Base-by-base conservation (phyloP, 2,888 invertebrate species). In the Chrysolina americana region DNA sequence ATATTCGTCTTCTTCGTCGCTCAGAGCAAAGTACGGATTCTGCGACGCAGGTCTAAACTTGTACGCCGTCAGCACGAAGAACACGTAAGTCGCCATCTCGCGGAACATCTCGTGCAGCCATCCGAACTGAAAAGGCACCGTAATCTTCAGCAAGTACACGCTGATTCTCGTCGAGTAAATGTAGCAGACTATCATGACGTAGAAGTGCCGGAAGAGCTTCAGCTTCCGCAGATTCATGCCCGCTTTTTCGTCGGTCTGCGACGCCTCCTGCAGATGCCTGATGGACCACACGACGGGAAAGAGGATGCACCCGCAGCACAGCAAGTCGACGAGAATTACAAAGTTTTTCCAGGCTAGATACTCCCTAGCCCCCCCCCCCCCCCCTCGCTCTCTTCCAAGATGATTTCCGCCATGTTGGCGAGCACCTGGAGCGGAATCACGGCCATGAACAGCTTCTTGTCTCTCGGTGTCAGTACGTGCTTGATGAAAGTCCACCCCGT, bases 401-500 rank as follows among this genome's bases (percentile, higher is more conserved):
- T 98, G 77, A 99, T 98, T 89, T 97, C 95, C 0, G 98, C 98
- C 3, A 99, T 95, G 87, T 99, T 99, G 11, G 98, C 98, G 69
- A 99, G 89, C 41, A 99, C 96, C 92, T 99, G 99, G 62, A 99
- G 89, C 0, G 99, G 98, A 85, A 99, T 97, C 56, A 98, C 96
- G 80, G 98, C 94, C 94, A 99, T 96, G 87, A 99, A 99, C 19
- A 99, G 92, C 86, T 97, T 97, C 89, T 99, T 98, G 86, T 99
- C 99, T 79, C 97, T 93, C 82, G 98, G 98, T 0, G 98, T 96
- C 28, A 99, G 90, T 80, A 99, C 96, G 87, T 98, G 97, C 86
- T 99, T 99, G 82, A 99, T 97, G 87, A 99, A 99, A 50, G 98
- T 98, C 97, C 98, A 99, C 0, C 99, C 99, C 8, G 99, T 98